phyloP scores from a whole-genome alignment of 2,888 invertebrate genomes.

The Lathronympha strigana region DNA sequence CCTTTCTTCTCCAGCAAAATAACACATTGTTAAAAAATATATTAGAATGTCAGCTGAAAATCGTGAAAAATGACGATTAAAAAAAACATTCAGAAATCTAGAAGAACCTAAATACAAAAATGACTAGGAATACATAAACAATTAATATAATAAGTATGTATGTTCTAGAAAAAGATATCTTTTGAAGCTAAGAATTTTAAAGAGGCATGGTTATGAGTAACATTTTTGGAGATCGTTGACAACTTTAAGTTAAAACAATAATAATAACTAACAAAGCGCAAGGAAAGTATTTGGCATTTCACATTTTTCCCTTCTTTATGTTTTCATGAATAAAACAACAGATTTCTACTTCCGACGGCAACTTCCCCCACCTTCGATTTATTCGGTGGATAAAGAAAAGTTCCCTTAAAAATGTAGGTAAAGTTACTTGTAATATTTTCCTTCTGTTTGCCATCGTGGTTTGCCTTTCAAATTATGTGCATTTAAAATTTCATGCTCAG shows the following conservation, averaged over 20 bases:
- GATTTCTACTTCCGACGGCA: conserved; percentile 77
- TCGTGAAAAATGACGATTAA: too few species aligned
- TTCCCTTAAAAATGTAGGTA: conserved; percentile 81
- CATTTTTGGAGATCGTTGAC: conserved; percentile 37
- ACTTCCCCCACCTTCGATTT: conserved; percentile 83
- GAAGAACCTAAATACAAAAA: too few species aligned
- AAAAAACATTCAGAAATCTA: too few species aligned
- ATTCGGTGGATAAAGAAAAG: conserved; percentile 81
- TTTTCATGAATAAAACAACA: conserved; percentile 84
- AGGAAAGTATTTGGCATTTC: conserved; percentile 62
- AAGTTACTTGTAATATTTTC: conserved; percentile 81
- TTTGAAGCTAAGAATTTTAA: too few species aligned
- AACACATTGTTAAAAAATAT: too few species aligned
- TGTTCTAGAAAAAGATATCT: too few species aligned
- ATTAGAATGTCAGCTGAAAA: too few species aligned
- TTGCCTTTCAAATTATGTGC: conserved; percentile 74
- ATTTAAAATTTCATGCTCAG: conserved; percentile 71
- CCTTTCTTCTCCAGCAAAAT: neutral
- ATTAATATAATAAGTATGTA: neutral
- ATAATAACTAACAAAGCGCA: conserved; percentile 54
- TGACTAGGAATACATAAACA: too few species aligned
- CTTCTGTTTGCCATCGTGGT: conserved; percentile 75
- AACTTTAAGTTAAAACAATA: conserved; percentile 47
- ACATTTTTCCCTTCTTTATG: conserved; percentile 75
- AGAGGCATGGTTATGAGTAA: neutral